Evolutionary conservation across 2,113 vertebrate genomes (phyloP).

Genomic region (Tonatia bakeri): DNA sequence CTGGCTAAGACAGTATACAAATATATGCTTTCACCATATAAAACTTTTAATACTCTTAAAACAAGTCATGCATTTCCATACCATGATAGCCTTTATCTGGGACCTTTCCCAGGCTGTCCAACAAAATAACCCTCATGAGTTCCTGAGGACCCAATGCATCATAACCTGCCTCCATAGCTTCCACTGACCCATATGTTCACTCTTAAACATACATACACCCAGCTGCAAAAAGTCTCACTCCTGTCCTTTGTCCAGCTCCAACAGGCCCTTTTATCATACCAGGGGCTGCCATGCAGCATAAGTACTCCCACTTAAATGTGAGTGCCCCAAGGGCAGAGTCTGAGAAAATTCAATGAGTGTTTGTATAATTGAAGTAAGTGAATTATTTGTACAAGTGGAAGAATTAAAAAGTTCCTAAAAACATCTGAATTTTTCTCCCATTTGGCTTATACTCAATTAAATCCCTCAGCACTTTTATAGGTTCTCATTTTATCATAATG

Average conservation of each 20-base stretch:
- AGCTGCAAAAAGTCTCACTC: neutral
- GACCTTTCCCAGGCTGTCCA: neutral
- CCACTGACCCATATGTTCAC: neutral
- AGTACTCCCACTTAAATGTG: neutral
- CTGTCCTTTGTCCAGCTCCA: neutral
- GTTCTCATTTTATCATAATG: neutral
- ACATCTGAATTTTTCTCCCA: neutral
- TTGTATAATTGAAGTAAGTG: neutral
- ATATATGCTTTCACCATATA: neutral
- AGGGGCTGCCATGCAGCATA: neutral
- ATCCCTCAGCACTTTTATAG: neutral
- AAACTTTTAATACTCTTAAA: neutral
- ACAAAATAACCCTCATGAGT: neutral
- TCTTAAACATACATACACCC: neutral
- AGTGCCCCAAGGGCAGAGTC: neutral
- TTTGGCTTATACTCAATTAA: neutral
- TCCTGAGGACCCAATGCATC: neutral
- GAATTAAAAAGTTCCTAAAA: neutral
- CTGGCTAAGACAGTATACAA: neutral
- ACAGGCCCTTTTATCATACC: neutral
- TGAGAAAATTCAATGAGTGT: neutral
- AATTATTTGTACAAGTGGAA: neutral
- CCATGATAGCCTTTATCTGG: neutral
- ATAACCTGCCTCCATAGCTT: neutral
- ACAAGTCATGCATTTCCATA: neutral